phyloP scores from a whole-genome alignment of 1,140 invertebrate genomes.

The Eubasilissa regina region DNA sequence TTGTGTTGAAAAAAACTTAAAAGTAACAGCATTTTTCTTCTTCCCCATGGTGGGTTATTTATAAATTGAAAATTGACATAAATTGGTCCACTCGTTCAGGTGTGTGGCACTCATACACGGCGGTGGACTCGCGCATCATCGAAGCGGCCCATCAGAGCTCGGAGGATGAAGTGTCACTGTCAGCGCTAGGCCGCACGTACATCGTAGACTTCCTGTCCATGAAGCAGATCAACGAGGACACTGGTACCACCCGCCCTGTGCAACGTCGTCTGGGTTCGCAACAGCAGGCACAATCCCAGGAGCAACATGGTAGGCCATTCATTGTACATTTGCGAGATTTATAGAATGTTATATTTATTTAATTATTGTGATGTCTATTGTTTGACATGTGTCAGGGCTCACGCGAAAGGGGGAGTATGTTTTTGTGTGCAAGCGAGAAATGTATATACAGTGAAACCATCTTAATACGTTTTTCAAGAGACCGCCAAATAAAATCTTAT shows the following conservation, averaged over 20 bases:
- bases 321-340: not conserved
- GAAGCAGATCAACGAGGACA: conserved; percentile 99
- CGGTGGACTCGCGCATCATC: conserved; percentile 78
- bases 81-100: conserved; percentile 61
- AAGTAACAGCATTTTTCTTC: no score
- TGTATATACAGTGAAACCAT: no score
- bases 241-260: conserved; percentile 92
- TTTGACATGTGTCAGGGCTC: no score
- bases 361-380: no score
- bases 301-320: conserved; percentile 17
- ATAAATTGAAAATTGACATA: no score
- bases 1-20: no score
- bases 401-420: no score
- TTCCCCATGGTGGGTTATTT: no score
- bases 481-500: no score
- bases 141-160: conserved; percentile 93
- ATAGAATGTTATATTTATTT: no score
- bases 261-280: conserved; percentile 77
- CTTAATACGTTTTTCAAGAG: no score
- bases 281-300: not conserved
- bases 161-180: conserved; percentile 95
- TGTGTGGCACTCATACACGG: conserved; percentile 78
- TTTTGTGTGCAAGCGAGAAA: no score
- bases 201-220: conserved; percentile 97
- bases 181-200: conserved; percentile 92